These are phyloP conservation scores for Dinothrombium tinctorium DNA, from an alignment of 1,140 invertebrate genomes.

Conservation along the genomic window DNA sequence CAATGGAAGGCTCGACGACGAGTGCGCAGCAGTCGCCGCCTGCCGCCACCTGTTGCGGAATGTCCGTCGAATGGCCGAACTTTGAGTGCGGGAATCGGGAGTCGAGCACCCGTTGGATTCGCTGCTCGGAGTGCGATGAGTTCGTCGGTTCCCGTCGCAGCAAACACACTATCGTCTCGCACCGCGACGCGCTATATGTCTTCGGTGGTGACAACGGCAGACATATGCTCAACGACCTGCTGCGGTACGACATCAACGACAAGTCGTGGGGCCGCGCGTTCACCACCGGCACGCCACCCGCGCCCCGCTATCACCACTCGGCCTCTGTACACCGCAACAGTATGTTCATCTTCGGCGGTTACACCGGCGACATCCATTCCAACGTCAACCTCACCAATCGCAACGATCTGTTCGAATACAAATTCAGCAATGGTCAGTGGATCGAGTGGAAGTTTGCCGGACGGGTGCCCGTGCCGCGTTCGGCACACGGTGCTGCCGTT, in stretches of 20 bases:
- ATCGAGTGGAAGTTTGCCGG: too few species aligned
- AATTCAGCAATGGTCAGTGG: slow-evolving; percentile 71
- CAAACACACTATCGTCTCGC: slow-evolving; percentile 83
- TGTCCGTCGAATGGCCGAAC: slow-evolving; percentile 36
- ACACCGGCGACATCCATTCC: too few species aligned
- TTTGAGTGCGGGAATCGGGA: slow-evolving; percentile 70
- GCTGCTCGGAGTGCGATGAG: slow-evolving; percentile 83
- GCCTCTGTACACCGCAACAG: slow-evolving; percentile 68
- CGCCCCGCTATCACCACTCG: slow-evolving; percentile 84
- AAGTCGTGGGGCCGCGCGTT: slow-evolving; percentile 83
- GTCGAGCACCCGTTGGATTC: slow-evolving; percentile 74
- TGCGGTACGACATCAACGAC: slow-evolving; percentile 80
- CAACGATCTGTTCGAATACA: slow-evolving; percentile 79
- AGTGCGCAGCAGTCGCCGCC: too few species aligned
- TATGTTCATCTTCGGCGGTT: slow-evolving; percentile 82
- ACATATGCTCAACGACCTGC: slow-evolving; percentile 78
- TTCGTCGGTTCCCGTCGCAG: slow-evolving; percentile 80
- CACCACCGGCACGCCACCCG: slow-evolving; percentile 67
- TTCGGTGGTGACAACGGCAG: slow-evolving; percentile 93
- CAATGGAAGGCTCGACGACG: too few species aligned
- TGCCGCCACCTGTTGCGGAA: too few species aligned
- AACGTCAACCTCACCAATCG: too few species aligned
- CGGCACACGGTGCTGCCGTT: slow-evolving; percentile 80
- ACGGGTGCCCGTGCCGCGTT: slow-evolving; percentile 38
- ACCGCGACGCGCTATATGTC: slow-evolving; percentile 83